A percentile compares a stretch with the other conserved stretches of the same genome.
These are phyloP conservation scores for Alosa sapidissima DNA, from an alignment of 2,797 vertebrate species.

Conservation along the genomic window DNA sequence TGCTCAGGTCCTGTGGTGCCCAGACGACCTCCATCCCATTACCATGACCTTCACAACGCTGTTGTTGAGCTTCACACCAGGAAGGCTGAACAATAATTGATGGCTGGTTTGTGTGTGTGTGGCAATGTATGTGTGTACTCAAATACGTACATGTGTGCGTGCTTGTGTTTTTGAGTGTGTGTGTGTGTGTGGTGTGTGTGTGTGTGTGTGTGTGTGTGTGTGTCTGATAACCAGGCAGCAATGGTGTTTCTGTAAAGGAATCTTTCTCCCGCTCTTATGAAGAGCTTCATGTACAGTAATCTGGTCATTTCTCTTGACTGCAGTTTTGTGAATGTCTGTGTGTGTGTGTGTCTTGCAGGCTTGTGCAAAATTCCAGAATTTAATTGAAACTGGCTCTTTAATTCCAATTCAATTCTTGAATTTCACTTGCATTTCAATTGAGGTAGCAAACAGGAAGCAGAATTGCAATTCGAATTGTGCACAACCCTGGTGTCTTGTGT, in stretches of 20 bases:
- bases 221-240: not conserved
- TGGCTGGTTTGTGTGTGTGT: not conserved
- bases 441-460: too few relatives aligned
- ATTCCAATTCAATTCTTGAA: too few relatives aligned
- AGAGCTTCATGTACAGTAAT: not conserved
- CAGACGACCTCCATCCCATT: not conserved
- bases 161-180: not conserved
- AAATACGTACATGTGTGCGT: not conserved
- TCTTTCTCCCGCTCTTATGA: not conserved
- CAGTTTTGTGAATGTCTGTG: too few relatives aligned
- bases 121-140: too few relatives aligned
- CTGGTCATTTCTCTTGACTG: conserved; percentile 1
- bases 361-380: too few relatives aligned
- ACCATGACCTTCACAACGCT: not conserved
- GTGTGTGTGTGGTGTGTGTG: not conserved
- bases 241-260: conserved; percentile 1
- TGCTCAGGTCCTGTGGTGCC: not conserved
- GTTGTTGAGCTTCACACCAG: not conserved
- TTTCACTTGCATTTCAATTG: too few relatives aligned
- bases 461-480: too few relatives aligned
- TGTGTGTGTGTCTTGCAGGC: too few relatives aligned
- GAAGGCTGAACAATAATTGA: not conserved
- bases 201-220: not conserved
- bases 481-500: too few relatives aligned
- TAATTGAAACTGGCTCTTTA: too few relatives aligned